Percentiles rank a stretch among this genome's conserved stretches.
These are phyloP conservation scores for Pheosia gnoma DNA, from an alignment of 2,888 invertebrate species.

Conservation along the genomic window DNA sequence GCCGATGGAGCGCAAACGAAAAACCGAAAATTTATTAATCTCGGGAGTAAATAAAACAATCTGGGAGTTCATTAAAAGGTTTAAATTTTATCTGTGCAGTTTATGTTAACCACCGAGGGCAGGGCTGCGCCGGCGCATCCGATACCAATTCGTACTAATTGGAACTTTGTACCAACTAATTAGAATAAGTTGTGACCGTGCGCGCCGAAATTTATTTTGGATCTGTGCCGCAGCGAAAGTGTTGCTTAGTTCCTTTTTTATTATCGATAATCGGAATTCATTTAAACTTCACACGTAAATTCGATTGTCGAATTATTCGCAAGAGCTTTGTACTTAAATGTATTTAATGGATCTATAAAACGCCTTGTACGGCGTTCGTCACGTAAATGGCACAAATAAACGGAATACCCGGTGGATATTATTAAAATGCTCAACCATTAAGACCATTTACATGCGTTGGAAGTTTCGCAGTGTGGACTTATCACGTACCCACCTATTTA, in stretches of 20 bases:
- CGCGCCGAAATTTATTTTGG: slow-evolving; percentile 55
- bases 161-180: slow-evolving; percentile 73
- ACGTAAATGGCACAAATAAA: slow-evolving; percentile 42
- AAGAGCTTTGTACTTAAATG: slow-evolving; percentile 13
- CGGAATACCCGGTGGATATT: slow-evolving; percentile 30
- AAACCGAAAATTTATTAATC: slow-evolving; percentile 64
- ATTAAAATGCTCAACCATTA: slow-evolving; percentile 47
- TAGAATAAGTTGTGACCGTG: slow-evolving; percentile 64
- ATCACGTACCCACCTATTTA: slow-evolving; percentile 47
- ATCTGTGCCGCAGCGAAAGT: slow-evolving; percentile 48
- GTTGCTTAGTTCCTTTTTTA: slow-evolving; percentile 38
- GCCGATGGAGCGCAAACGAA: slow-evolving; percentile 45
- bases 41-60: slow-evolving; percentile 68
- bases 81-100: slow-evolving; percentile 76
- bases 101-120: slow-evolving; percentile 68
- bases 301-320: slow-evolving; percentile 24
- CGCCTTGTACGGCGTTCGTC: slow-evolving; percentile 32
- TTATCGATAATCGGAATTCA: slow-evolving; percentile 26
- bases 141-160: slow-evolving; percentile 73
- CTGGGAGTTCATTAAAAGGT: slow-evolving; percentile 70
- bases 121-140: slow-evolving; percentile 50
- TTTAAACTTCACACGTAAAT: slow-evolving; percentile 12
- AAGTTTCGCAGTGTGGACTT: slow-evolving; percentile 37
- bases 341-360: slow-evolving; percentile 22
- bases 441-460: slow-evolving; percentile 46